Percentiles rank a stretch among this genome's conserved stretches.
Conservation (phyloP, 2,113 vertebrate genomes). For the Plotosus lineatus region DNA sequence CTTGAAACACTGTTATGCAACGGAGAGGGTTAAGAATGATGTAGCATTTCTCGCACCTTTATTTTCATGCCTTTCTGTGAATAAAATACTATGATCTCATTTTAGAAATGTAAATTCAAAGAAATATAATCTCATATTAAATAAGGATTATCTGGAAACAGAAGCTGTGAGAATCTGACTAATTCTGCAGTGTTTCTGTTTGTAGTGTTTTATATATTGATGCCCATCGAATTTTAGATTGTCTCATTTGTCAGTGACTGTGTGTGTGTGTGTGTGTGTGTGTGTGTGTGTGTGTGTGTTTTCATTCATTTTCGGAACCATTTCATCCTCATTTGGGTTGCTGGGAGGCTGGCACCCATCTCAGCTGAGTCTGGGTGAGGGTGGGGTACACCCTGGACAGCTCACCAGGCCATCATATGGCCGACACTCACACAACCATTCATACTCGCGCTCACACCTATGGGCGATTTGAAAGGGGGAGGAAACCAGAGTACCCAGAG, state of each 20-base stretch:
- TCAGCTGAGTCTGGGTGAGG: too few species aligned
- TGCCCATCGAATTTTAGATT: conserved; percentile 5
- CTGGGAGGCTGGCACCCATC: too few species aligned
- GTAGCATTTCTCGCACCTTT: background rate
- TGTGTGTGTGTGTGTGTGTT: too few species aligned
- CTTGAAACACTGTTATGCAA: conserved; percentile 11
- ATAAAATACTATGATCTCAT: background rate
- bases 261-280: conserved; percentile 11
- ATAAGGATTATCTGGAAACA: background rate
- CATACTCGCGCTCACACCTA: too few species aligned
- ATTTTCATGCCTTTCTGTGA: background rate
- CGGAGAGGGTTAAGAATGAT: conserved; percentile 7
- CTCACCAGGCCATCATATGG: too few species aligned
- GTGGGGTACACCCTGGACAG: too few species aligned
- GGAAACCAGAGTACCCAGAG: too few species aligned
- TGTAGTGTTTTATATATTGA: background rate
- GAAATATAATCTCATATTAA: background rate
- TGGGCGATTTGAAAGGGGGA: too few species aligned
- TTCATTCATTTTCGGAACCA: too few species aligned
- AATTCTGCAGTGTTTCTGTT: background rate
- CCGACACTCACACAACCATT: too few species aligned
- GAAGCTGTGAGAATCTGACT: background rate
- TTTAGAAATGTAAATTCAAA: background rate
- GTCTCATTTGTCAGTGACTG: conserved; percentile 17
- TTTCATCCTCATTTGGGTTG: too few species aligned